These are phyloP conservation scores for Eristalis intricaria DNA, from an alignment of 2,888 invertebrate genomes.

Conservation along the genomic window DNA sequence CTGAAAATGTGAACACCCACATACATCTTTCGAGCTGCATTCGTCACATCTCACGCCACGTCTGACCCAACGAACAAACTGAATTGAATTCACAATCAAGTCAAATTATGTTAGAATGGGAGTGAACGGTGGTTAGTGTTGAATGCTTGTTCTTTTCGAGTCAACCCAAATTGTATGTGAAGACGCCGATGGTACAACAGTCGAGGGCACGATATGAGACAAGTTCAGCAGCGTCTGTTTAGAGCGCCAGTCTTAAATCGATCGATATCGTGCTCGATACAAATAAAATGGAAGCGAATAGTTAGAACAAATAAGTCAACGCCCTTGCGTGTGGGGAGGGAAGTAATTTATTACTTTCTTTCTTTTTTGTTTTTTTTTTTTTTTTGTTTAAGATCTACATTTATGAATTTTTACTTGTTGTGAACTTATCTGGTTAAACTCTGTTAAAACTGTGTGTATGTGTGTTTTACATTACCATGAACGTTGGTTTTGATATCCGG, in stretches of 20 bases:
- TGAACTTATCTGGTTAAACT: not conserved
- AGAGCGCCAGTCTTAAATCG: not conserved
- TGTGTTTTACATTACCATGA: conserved; percentile 42
- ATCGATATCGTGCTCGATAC: not conserved
- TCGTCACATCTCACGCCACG: not conserved
- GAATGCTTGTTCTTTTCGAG: not conserved
- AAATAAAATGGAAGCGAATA: not conserved
- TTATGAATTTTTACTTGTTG: conserved; percentile 43
- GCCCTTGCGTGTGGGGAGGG: conserved; percentile 6
- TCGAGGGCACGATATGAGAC: not conserved
- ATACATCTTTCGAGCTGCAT: not conserved
- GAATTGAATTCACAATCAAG: not conserved
- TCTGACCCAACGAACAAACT: not conserved
- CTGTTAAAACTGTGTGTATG: conserved; percentile 2
- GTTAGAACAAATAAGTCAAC: not conserved
- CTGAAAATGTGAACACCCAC: not conserved
- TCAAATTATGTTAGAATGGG: not conserved
- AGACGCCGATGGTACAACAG: not conserved
- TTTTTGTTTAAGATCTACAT: conserved; percentile 48
- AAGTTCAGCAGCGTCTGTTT: not conserved
- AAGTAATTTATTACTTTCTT: conserved; percentile 63
- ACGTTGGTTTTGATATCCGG: conserved; percentile 50
- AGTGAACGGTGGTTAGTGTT: not conserved
- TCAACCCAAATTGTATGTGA: not conserved
- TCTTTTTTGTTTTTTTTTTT: conserved; percentile 27